Evolutionary conservation across 2,888 invertebrate genomes (phyloP), one percentile per base, ranked within the genome.

Genomic region (Aphodius sticticus): DNA sequence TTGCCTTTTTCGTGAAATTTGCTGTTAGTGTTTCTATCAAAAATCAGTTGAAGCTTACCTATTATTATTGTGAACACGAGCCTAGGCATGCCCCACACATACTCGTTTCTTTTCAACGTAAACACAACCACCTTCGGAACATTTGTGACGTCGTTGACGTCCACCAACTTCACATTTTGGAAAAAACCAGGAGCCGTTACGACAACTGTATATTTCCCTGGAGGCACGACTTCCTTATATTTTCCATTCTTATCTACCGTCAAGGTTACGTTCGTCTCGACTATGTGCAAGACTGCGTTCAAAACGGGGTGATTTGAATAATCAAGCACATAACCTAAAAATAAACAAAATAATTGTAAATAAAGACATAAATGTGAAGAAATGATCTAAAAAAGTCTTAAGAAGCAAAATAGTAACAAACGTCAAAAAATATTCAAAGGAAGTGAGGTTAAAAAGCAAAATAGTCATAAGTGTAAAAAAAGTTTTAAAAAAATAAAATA

Each of bases 41-140:
- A 26, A 26, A 26, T 26, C 26, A 26, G 26, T 26, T 26, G 1
- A 1, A 36, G n/a, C 70, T 6, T 86, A 93, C 96, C 95, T 83
- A 94, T 91, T 9, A 95, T 86, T 85, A 95, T 92, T 53, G 96
- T 93, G 87, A 97, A 96, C 1, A 94, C 91, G 26, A 95, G 90
- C 37, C 96, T 90, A 0, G 96, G 95, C 90, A 96, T 89, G 0
- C 96, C 96, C 83, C 95, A 89, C 15, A 96, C 92, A 81, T 90
- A 91, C 82, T 94, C 93, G 84, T 96, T 93, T 12, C 90, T 90
- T 74, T 91, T 91, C 78, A 96, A 86, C 82, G 93, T 94, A 83
- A 96, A 93, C 82, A 96, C 90, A 0, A 95, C 89, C 78, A 93
- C 91, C 16, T 91, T 91, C 0, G 92, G 91, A 70, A 90, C 82